Percentiles rank a stretch among this genome's conserved stretches.
Evolutionary conservation across 2,888 invertebrate species (phyloP).

Genomic region (Merodon equestris): DNA sequence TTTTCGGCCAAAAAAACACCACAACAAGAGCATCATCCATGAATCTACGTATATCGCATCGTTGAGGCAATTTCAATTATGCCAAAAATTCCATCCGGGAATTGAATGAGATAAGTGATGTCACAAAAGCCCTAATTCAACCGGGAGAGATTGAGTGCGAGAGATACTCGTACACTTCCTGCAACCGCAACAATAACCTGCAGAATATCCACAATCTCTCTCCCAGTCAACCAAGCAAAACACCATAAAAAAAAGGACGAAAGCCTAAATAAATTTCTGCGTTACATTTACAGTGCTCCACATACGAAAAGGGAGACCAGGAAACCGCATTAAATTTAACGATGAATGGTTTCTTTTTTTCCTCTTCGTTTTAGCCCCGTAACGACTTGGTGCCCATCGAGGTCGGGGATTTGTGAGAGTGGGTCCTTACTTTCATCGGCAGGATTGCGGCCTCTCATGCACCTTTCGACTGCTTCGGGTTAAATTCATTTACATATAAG

Average conservation of each 20-base stretch:
- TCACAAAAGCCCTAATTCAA: conserved; percentile 57
- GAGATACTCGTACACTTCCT: conserved; percentile 17
- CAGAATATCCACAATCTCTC: conserved; percentile 24
- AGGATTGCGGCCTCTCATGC: conserved; percentile 27
- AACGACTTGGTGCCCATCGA: background rate
- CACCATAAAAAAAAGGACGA: conserved; percentile 11
- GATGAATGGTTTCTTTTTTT: conserved; percentile 31
- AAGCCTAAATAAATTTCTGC: conserved; percentile 35
- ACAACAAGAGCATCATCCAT: background rate
- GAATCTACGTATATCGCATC: conserved; percentile 21
- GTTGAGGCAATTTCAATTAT: conserved; percentile 57
- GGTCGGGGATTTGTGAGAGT: background rate
- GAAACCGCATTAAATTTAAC: conserved; percentile 42
- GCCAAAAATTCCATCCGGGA: conserved; percentile 14
- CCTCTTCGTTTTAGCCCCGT: background rate
- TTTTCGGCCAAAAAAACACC: background rate
- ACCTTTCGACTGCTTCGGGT: conserved; percentile 24
- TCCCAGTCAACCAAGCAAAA: background rate
- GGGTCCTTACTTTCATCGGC: conserved; percentile 8
- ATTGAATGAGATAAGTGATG: conserved; percentile 55
- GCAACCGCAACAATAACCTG: conserved; percentile 29
- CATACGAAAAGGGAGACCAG: conserved; percentile 24
- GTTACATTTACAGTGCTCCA: conserved; percentile 44
- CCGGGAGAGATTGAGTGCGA: conserved; percentile 36
- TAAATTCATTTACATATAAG: conserved; percentile 39